phyloP scores from a whole-genome alignment of 1,140 invertebrate genomes.

The Spodoptera frugiperda region DNA sequence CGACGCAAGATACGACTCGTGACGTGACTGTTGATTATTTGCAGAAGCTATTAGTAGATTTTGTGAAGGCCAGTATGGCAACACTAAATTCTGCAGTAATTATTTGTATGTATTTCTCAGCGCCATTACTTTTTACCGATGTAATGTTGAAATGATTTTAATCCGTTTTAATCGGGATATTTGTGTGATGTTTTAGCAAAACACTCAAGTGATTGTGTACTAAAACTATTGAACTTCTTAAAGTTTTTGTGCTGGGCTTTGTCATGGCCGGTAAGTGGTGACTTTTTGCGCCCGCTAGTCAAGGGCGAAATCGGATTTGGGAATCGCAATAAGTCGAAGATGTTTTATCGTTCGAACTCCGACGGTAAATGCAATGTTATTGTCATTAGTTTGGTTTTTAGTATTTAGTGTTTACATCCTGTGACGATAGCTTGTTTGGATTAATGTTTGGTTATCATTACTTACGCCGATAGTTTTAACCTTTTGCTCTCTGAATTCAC shows the following conservation, averaged over 20 bases:
- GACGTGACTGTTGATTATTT: neutral
- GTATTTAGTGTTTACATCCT: constrained; percentile 82
- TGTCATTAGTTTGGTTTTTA: constrained; percentile 84
- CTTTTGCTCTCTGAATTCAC: constrained; percentile 71
- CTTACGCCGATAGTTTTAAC: constrained; percentile 78
- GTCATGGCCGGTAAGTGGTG: constrained; percentile 87
- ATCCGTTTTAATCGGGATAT: constrained; percentile 85
- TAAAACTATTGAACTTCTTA: constrained; percentile 85
- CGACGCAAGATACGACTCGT: neutral
- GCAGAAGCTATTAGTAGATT: constrained; percentile 30
- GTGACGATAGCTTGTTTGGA: constrained; percentile 73
- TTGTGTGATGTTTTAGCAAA: constrained; percentile 85
- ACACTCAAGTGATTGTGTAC: constrained; percentile 83
- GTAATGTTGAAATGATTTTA: constrained; percentile 85
- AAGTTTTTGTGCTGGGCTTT: constrained; percentile 86
- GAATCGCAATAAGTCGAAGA: constrained; percentile 86
- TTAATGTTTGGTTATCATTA: constrained; percentile 79
- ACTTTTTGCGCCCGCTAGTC: constrained; percentile 86
- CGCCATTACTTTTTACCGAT: constrained; percentile 86
- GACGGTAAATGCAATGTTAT: constrained; percentile 87
- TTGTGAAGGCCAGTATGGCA: constrained; percentile 65
- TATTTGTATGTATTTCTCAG: constrained; percentile 84
- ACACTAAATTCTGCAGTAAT: constrained; percentile 82
- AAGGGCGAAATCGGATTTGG: constrained; percentile 86
- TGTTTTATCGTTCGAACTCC: constrained; percentile 87